Conservation (phyloP, 2,797 vertebrate genomes). For the Pelodytes ibericus region DNA sequence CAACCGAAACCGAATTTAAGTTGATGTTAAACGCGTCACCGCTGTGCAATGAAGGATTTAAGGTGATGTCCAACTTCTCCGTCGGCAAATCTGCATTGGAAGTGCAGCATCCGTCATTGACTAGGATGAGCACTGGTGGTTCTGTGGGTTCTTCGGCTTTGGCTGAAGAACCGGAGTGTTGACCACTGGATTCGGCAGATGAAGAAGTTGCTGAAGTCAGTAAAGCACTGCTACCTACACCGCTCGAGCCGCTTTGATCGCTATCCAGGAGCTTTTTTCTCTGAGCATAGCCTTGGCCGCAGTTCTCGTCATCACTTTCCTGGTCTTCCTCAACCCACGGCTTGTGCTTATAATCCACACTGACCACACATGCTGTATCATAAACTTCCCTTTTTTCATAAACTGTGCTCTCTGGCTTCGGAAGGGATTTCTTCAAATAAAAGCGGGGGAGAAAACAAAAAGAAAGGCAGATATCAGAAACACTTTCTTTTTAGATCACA, state of each 20-base stretch:
- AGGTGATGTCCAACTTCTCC: background rate
- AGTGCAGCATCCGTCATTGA: background rate
- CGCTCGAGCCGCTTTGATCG: background rate
- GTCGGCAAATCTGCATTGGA: background rate
- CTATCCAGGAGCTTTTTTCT: conserved; percentile 12
- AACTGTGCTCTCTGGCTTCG: background rate
- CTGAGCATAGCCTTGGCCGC: background rate
- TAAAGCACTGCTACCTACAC: background rate
- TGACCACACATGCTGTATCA: background rate
- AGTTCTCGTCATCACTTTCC: background rate
- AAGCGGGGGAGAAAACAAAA: background rate
- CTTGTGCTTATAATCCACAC: background rate
- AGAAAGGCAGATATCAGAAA: background rate
- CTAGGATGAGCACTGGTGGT: fast-evolving
- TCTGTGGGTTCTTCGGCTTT: background rate
- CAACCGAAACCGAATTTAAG: conserved; percentile 65
- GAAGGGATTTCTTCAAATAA: background rate
- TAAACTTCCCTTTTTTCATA: background rate
- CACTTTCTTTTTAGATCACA: too few relatives aligned
- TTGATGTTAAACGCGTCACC: conserved; percentile 64
- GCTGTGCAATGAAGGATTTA: background rate
- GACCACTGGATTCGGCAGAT: background rate
- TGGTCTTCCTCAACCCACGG: background rate
- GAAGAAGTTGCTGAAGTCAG: background rate
- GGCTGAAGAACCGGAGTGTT: background rate